phyloP scores from a whole-genome alignment of 2,888 invertebrate genomes.

The Chironomus tentans region DNA sequence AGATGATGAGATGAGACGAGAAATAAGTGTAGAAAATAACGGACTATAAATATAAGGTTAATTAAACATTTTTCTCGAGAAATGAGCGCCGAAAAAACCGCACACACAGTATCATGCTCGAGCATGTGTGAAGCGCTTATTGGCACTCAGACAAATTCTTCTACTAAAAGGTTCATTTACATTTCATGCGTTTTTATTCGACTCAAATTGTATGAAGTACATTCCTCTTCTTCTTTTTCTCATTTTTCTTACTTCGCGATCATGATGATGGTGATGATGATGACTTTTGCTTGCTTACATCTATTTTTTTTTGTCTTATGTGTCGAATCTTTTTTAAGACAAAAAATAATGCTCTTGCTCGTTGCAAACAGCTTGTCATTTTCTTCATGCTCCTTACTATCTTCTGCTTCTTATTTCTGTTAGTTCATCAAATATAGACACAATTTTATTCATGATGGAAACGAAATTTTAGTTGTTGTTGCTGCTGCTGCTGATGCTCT shows the following conservation, averaged over 20 bases:
- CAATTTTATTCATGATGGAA: background rate
- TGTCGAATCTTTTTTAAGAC: background rate
- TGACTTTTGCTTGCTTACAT: background rate
- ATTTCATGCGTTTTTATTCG: slow-evolving; percentile 3
- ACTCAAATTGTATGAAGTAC: background rate
- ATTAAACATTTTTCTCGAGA: slow-evolving; percentile 27
- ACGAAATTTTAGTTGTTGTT: background rate
- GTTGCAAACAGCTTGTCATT: slow-evolving; percentile 4
- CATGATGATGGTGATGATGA: background rate
- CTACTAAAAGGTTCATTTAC: slow-evolving; percentile 20
- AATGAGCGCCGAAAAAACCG: slow-evolving; percentile 13
- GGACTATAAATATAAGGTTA: slow-evolving; percentile 29
- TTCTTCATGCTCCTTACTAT: background rate
- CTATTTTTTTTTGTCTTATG: no score
- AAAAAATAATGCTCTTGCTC: background rate
- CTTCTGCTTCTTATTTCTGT: background rate
- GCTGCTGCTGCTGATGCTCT: background rate
- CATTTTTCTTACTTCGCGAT: background rate
- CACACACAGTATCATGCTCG: slow-evolving; percentile 17
- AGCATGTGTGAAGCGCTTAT: slow-evolving; percentile 26
- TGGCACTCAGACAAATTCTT: slow-evolving; percentile 27
- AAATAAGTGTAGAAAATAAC: background rate
- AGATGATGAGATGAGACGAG: background rate
- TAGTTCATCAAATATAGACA: slow-evolving; percentile 14
- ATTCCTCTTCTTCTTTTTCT: background rate